Base-by-base conservation (phyloP, 2,113 vertebrate genomes). In the Hippocampus comes region DNA sequence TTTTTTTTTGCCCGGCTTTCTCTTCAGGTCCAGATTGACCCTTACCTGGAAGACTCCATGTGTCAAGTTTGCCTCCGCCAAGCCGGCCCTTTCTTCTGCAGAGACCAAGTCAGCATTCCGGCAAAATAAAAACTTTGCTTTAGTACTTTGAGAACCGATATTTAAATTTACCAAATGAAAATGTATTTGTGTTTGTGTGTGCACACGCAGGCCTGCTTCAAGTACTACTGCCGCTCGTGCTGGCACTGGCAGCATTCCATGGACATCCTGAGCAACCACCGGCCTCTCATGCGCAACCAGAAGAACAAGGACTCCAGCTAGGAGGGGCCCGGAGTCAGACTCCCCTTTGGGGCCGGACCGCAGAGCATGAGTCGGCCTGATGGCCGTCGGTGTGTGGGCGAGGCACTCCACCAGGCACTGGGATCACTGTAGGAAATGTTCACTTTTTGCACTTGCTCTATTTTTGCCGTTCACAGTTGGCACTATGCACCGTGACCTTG, bases 211-310 rank as follows among this genome's bases (percentile, higher is more conserved):
- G 93, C 96, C 86, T 99, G 97, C 92, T 99, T 99, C 91, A 99
- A 97, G 88, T 99, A 99, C 91, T 99, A 96, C 93, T 99, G 97
- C 78, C 95, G 96, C 84, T 94, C 95, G 42, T 99, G 97, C 91
- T 99, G 97, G 97, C 96, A 98, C 86, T 98, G 96, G 95, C 95
- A 96, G 81, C 97, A 99, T 90, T 97, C 96, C 75, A 94, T 96
- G 92, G 97, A 98, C 90, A 92, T 95, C 79, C 88, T 99, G 79
- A 96, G 95, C 77, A 96, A 97, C 90, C 97, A 99, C 88, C 94
- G 95, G 86, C 97, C 97, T 43, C 92, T 99, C 80, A 99, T 99
- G 97, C 94, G 97, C 79, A 98, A 99, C 93, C 97, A 99, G 93
- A 99, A 98, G 94, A 98, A 91, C 91, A 87, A 95, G 14, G 96